A percentile compares a stretch with the other conserved stretches of the same genome.
These are phyloP conservation scores for Zaprionus taronus DNA, from an alignment of 1,140 invertebrate genomes.

Conservation along the genomic window DNA sequence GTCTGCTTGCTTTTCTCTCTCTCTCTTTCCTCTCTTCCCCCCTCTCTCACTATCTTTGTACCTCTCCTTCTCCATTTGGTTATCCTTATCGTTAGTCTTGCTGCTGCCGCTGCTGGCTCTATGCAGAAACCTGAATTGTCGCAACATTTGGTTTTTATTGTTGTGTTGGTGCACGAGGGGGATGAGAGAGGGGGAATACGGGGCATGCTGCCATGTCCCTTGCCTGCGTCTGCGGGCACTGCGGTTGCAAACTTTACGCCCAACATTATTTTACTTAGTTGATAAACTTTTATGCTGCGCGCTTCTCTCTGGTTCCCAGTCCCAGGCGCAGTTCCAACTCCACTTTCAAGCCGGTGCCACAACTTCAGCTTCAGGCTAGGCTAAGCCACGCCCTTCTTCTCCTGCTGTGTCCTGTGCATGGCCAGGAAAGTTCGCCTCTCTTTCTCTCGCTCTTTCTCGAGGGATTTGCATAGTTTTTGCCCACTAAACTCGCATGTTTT, in stretches of 20 bases:
- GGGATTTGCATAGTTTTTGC: slow-evolving; percentile 41
- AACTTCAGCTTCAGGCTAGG: slow-evolving; percentile 17
- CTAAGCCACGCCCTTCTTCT: slow-evolving; percentile 13
- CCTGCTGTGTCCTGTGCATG: slow-evolving; percentile 23
- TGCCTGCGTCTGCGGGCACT: slow-evolving; percentile 60
- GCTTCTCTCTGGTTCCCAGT: slow-evolving; percentile 22
- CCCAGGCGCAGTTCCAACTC: slow-evolving; percentile 4
- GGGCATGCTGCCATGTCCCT: slow-evolving; percentile 25
- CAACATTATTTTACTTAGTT: slow-evolving; percentile 82
- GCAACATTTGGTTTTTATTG: slow-evolving; percentile 81
- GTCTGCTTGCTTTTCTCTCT: not conserved
- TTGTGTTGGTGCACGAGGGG: slow-evolving; percentile 38
- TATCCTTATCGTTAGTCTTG: slow-evolving; percentile 22
- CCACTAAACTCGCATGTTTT: slow-evolving; percentile 52
- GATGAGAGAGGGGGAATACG: not conserved
- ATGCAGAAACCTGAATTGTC: slow-evolving; percentile 60
- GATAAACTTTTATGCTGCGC: slow-evolving; percentile 74
- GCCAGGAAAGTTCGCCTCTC: slow-evolving; percentile 2
- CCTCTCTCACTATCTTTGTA: not conserved
- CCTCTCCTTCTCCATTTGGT: not conserved
- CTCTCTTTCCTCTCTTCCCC: not conserved
- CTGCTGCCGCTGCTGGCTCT: slow-evolving; percentile 11
- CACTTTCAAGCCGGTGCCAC: slow-evolving; percentile 8
- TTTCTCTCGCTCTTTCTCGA: not conserved
- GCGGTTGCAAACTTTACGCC: slow-evolving; percentile 77